phyloP scores from a whole-genome alignment of 1,140 invertebrate genomes.

The Anastatus disparis region DNA sequence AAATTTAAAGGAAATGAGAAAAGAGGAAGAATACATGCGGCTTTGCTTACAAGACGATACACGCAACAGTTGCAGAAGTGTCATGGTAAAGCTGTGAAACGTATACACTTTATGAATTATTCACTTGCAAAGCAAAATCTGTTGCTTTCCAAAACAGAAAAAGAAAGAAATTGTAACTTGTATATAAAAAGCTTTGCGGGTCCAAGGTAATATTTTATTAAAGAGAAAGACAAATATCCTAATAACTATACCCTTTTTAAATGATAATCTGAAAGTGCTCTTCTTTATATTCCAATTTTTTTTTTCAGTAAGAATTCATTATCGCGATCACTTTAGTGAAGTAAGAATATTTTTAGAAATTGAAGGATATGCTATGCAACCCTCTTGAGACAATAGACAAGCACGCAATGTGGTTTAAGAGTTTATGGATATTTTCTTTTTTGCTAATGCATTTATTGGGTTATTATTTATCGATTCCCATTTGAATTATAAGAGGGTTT shows the following conservation, averaged over 20 bases:
- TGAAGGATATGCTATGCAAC: neutral
- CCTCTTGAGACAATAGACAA: neutral
- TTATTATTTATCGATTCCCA: constrained; percentile 23
- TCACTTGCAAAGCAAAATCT: constrained; percentile 34
- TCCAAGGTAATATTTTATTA: no score
- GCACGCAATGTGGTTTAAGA: neutral
- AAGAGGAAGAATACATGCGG: no score
- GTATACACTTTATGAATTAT: constrained; percentile 35
- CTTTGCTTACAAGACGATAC: neutral
- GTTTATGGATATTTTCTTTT: neutral
- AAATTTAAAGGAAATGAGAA: neutral
- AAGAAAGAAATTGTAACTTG: neutral
- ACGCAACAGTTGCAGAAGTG: constrained; percentile 8
- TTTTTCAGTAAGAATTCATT: constrained; percentile 10
- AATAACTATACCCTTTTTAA: no score
- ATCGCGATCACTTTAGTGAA: constrained; percentile 29
- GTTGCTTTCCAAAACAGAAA: constrained; percentile 23
- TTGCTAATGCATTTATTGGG: neutral
- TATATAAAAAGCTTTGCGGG: neutral
- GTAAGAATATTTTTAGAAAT: constrained; percentile 2
- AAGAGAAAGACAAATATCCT: no score
- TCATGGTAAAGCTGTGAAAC: neutral
- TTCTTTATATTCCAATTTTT: no score
- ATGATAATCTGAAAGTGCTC: neutral
- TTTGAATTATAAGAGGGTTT: neutral